Evolutionary conservation across 2,888 invertebrate species (phyloP).

Genomic region (Anthophora plumipes): DNA sequence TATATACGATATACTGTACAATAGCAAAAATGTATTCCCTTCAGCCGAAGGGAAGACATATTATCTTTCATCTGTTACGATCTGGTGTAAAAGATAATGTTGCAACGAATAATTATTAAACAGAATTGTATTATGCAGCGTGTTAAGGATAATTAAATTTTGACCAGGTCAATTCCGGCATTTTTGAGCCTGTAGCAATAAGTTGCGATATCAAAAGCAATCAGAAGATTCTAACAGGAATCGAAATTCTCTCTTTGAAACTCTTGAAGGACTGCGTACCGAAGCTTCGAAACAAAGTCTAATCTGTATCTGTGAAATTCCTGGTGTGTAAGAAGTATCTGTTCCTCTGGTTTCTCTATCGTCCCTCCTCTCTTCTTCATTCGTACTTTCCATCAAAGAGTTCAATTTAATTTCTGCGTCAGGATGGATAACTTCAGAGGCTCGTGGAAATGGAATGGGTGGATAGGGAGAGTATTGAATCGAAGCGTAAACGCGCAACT

Average conservation of each 20-base stretch:
- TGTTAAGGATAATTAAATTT: no score
- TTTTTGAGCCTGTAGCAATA: neutral
- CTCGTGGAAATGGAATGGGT: neutral
- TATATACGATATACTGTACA: no score
- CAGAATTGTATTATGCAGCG: no score
- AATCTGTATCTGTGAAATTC: slow-evolving; percentile 64
- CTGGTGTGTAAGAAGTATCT: slow-evolving; percentile 38
- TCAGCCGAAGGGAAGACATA: no score
- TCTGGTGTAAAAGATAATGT: no score
- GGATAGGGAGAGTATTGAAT: slow-evolving; percentile 71
- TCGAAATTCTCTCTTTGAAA: slow-evolving; percentile 44
- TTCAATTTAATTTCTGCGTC: slow-evolving; percentile 82
- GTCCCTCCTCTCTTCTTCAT: neutral
- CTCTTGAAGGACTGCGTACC: neutral
- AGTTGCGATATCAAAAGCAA: neutral
- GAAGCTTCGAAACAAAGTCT: slow-evolving; percentile 29
- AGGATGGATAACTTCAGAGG: slow-evolving; percentile 40
- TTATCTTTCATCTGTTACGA: no score
- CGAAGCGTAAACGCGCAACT: slow-evolving; percentile 82
- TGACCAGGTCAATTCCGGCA: neutral
- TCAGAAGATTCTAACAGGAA: slow-evolving; percentile 26
- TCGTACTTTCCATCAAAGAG: slow-evolving; percentile 74
- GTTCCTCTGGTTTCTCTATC: neutral
- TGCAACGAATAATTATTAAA: no score
- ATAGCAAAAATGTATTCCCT: no score